A percentile compares a stretch with the other conserved stretches of the same genome.
These are phyloP conservation scores for Coptodon bakossiorum DNA, from an alignment of 2,113 vertebrate species.

Conservation along the genomic window DNA sequence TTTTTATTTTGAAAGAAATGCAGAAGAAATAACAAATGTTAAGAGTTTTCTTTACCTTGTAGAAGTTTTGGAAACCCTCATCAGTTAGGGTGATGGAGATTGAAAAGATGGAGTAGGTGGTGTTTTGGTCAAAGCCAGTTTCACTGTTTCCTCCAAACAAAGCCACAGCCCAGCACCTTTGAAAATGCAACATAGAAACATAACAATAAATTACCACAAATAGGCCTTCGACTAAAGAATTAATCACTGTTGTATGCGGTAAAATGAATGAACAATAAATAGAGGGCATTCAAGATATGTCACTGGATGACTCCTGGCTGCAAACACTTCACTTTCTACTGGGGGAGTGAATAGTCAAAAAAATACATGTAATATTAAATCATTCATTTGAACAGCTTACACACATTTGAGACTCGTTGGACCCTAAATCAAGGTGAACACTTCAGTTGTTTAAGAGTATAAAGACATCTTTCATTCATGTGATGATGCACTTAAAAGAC, in stretches of 20 bases:
- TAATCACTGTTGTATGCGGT: not conserved
- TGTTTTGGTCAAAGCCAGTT: conserved; percentile 94
- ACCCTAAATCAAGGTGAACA: not conserved
- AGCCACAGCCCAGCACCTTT: conserved; percentile 90
- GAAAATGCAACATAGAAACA: not conserved
- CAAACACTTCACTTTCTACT: not conserved
- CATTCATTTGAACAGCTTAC: not conserved
- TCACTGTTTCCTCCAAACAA: conserved; percentile 94
- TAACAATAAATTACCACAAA: not conserved
- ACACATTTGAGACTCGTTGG: not conserved
- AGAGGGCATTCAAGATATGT: not conserved
- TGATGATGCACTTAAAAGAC: not conserved
- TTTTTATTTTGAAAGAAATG: not conserved
- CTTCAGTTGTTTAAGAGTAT: not conserved
- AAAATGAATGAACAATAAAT: not conserved
- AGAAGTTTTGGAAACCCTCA: conserved; percentile 90
- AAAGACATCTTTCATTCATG: not conserved
- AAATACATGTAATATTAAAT: not conserved
- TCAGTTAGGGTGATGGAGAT: conserved; percentile 93
- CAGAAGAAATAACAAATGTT: not conserved
- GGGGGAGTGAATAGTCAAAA: not conserved
- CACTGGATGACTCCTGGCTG: not conserved
- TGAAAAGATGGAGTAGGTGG: conserved; percentile 93
- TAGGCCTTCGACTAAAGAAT: not conserved
- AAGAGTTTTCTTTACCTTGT: conserved; percentile 73